A percentile compares a stretch with the other conserved stretches of the same genome.
Evolutionary conservation across 2,888 invertebrate species (phyloP).

Genomic region (Cephus nigrinus): DNA sequence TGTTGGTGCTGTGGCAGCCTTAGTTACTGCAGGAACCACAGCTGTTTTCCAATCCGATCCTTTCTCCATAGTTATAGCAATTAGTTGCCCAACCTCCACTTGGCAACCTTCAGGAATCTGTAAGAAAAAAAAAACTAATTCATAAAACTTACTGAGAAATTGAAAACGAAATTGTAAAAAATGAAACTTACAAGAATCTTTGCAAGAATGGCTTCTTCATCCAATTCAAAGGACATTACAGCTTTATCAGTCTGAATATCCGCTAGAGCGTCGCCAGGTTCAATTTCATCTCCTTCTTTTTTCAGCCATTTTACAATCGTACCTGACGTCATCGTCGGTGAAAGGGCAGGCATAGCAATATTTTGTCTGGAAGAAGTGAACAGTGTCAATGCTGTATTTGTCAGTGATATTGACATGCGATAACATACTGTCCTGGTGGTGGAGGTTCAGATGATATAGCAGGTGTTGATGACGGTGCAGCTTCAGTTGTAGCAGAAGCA

Average conservation of each 20-base stretch:
- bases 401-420: background rate
- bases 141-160: background rate
- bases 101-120: constrained; percentile 68
- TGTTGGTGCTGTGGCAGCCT: constrained; percentile 23
- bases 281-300: constrained; percentile 69
- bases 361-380: constrained; percentile 47
- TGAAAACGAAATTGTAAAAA: background rate
- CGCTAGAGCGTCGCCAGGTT: constrained; percentile 73
- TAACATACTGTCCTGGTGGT: constrained; percentile 58
- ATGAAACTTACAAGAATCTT: constrained; percentile 69
- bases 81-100: constrained; percentile 68
- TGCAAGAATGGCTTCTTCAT: constrained; percentile 72
- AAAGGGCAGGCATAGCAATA: constrained; percentile 71
- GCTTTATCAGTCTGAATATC: constrained; percentile 78
- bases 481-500: constrained; percentile 23
- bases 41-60: constrained; percentile 73
- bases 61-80: constrained; percentile 72
- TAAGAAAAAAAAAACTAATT: constrained; percentile 13
- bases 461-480: constrained; percentile 27
- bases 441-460: constrained; percentile 36
- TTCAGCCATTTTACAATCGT: constrained; percentile 71
- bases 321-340: constrained; percentile 74
- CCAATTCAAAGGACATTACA: constrained; percentile 71
- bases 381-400: background rate
- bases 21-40: constrained; percentile 53